Base-by-base conservation (phyloP, 2,797 vertebrate genomes). In the Mus spretus region DNA sequence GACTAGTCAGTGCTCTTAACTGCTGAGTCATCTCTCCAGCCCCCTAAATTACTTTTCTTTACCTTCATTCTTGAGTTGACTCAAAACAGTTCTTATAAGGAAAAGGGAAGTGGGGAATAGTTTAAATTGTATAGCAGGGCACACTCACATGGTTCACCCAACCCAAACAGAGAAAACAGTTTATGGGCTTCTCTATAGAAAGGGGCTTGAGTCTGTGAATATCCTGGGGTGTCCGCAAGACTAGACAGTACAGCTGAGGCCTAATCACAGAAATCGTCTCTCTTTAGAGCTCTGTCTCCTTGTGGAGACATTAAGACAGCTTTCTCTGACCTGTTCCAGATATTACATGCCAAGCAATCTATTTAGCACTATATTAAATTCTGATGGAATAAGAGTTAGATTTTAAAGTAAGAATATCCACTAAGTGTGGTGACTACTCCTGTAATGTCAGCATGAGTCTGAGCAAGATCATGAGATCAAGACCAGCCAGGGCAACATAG, bases 31-130 rank as follows among this genome's bases (percentile, higher is more conserved):
- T 50, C 50, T 50, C 50, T 50, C 9, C 10, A 11, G 50, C 50
- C 50, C 50, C 50, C 26, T 83, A 59, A 20, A 65, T 83, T 26
- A 78, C 72, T 79, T 91, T 81, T 93, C 79, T 93, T 85, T 95
- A 91, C 84, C 90, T 40, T 75, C 40, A 55, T 84, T 93, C 74
- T 85, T 92, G 4, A 44, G 34, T 44, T 50, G 61, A 72, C 63
- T 81, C n/a, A 57, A 78, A 92, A 81, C 63, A 59, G 50, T 77
- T 89, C 31, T 75, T 81, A 31, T 91, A 83, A 93, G 24, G 47
- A 61, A 84, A 37, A 24, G 17, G 11, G 57, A 67, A 80, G 14
- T 72, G 10, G 50, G 10, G 10, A 12, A 26, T 10, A 40, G 26
- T 44, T 91, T 61, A 81, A 85, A 89, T 91, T 91, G 34, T 83